Conservation (phyloP, 2,888 invertebrate genomes). For the Carabus problematicus region DNA sequence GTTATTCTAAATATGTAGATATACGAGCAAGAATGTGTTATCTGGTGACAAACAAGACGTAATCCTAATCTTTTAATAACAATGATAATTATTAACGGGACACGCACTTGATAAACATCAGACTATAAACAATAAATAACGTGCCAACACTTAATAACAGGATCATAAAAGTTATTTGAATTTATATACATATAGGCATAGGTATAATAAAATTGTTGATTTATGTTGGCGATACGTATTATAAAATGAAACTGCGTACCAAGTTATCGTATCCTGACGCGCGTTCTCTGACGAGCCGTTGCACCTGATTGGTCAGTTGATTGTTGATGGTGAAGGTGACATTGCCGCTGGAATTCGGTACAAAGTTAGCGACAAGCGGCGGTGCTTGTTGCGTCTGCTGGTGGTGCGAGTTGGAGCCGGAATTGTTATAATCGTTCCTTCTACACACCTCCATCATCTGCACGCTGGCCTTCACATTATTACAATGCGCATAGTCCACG, state of each 20-base stretch:
- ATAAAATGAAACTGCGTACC: constrained; percentile 57
- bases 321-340: constrained; percentile 95
- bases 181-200: constrained; percentile 16
- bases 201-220: too few species aligned
- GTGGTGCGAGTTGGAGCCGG: constrained; percentile 60
- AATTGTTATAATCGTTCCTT: constrained; percentile 60
- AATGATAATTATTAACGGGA: not conserved
- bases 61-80: not conserved
- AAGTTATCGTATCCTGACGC: constrained; percentile 80
- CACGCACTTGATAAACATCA: constrained; percentile 13
- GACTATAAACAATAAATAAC: not conserved
- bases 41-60: constrained; percentile 20
- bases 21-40: constrained; percentile 18
- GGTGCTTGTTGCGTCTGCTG: constrained; percentile 61
- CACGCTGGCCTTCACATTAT: constrained; percentile 95
- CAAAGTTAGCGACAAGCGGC: constrained; percentile 76
- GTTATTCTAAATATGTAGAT: not conserved
- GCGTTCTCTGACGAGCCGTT: constrained; percentile 73
- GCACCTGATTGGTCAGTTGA: constrained; percentile 79
- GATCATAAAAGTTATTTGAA: constrained; percentile 30
- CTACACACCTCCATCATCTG: constrained; percentile 95
- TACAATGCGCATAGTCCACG: constrained; percentile 95
- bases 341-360: constrained; percentile 79
- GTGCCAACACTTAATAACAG: not conserved
- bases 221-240: too few species aligned